Base-by-base conservation (phyloP, 2,888 invertebrate genomes). In the Sarcophaga variegata region DNA sequence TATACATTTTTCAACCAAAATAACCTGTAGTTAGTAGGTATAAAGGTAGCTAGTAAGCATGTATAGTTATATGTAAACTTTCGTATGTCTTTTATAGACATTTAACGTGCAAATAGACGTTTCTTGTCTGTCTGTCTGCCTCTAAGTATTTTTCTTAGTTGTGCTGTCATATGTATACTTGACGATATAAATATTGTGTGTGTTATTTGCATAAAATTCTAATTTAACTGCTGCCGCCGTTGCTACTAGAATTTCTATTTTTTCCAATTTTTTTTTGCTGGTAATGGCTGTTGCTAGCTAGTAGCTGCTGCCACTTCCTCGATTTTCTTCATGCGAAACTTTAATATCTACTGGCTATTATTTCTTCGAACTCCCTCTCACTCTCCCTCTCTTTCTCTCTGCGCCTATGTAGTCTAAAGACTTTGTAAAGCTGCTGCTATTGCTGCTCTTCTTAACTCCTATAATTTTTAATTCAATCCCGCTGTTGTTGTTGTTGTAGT, bases 131-230 rank as follows among this genome's bases (percentile, higher is more conserved):
- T 70, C 72, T 74, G 63, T 22, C 22, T 74, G 63, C 72, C 70
- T 71, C 69, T 78, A 78, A 72, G 75, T 85, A 77, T 82, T 49
- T 80, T 63, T 82, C 74, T 88, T 77, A 76, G 80, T 83, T 83
- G 72, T 83, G 83, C 83, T 85, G 88, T 84, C 88, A 86, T 88
- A 54, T 49, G 5, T 6, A 82, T 87, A 76, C 70, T 87, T 83
- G 84, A 76, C 81, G 80, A 67, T 82, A 82, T 89, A 88, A 89
- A 89, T 89, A 87, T 87, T 88, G 82, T 83, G 37, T 87, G 84
- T 84, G 77, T 82, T 89, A 92, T 92, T 92, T 92, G 91, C 92
- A 92, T 92, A 92, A 92, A 92, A 91, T 92, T 91, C 91, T 90
- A 92, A 92, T 92, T 92, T 92, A 86, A 85, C 86, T 86, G 86